A percentile compares a stretch with the other conserved stretches of the same genome.
Conservation (phyloP, 2,888 invertebrate genomes). For the Sussaba pulchella region DNA sequence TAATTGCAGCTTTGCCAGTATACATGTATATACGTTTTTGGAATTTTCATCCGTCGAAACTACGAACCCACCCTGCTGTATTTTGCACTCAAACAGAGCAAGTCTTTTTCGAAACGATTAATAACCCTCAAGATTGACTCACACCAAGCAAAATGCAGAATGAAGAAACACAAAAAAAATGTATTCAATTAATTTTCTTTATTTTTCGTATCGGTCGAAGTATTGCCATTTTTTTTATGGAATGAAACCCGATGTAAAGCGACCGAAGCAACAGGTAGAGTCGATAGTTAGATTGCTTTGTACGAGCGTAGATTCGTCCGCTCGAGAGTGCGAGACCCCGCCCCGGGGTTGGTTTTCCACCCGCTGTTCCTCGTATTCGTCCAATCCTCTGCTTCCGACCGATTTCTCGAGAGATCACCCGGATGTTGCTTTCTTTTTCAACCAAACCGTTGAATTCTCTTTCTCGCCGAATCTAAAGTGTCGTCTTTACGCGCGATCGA, state of each 20-base stretch:
- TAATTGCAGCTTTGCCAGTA: too few species aligned
- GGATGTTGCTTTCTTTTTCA: slow-evolving; percentile 30
- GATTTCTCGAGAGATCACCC: slow-evolving; percentile 32
- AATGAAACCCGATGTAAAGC: neutral
- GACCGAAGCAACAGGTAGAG: slow-evolving; percentile 21
- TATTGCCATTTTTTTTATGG: too few species aligned
- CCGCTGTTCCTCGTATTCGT: neutral
- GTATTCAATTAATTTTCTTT: too few species aligned
- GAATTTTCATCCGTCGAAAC: too few species aligned
- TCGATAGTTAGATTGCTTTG: neutral
- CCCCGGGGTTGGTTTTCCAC: slow-evolving; percentile 37
- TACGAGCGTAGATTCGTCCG: slow-evolving; percentile 36
- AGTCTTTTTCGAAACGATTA: too few species aligned
- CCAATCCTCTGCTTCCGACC: slow-evolving; percentile 23
- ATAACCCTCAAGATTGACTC: too few species aligned
- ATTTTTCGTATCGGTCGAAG: too few species aligned
- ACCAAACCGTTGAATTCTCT: slow-evolving; percentile 46
- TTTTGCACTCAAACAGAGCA: too few species aligned
- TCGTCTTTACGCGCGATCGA: slow-evolving; percentile 17
- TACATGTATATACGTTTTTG: too few species aligned
- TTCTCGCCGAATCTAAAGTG: slow-evolving; percentile 21
- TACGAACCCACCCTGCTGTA: too few species aligned
- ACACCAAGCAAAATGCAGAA: too few species aligned
- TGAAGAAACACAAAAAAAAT: too few species aligned
- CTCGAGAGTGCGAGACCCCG: slow-evolving; percentile 17